Evolutionary conservation across 2,797 vertebrate species (phyloP).

Genomic region (Cirrhinus molitorella): DNA sequence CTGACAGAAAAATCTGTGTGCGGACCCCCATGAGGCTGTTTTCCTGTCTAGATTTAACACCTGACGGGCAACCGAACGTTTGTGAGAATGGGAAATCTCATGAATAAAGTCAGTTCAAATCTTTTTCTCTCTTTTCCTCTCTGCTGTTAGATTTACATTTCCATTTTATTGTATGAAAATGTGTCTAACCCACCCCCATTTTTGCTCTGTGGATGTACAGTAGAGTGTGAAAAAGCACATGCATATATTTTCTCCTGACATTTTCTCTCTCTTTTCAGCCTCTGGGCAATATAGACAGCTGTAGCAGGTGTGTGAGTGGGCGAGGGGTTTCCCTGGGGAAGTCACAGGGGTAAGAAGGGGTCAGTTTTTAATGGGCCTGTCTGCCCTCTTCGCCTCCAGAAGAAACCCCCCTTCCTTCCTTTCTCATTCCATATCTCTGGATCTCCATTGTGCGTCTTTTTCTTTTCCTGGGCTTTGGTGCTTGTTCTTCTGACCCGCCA

Average conservation of each 20-base stretch:
- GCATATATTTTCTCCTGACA: constrained; percentile 28
- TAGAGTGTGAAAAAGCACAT: constrained; percentile 38
- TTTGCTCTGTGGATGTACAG: constrained; percentile 36
- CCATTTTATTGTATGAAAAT: not conserved
- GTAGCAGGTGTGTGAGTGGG: constrained; percentile 56
- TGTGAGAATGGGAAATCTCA: constrained; percentile 38
- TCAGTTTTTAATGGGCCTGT: constrained; percentile 52
- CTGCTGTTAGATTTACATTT: constrained; percentile 32
- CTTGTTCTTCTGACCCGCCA: constrained; percentile 13
- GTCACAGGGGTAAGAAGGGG: constrained; percentile 48
- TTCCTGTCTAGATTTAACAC: constrained; percentile 39
- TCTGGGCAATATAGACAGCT: constrained; percentile 36
- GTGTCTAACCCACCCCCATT: constrained; percentile 18
- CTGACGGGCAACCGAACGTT: constrained; percentile 42
- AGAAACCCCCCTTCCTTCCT: not conserved
- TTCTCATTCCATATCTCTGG: constrained; percentile 18
- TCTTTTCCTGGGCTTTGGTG: not conserved
- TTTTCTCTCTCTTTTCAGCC: constrained; percentile 26
- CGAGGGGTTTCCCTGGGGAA: constrained; percentile 53
- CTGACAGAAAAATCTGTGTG: constrained; percentile 43
- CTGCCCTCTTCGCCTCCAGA: constrained; percentile 40
- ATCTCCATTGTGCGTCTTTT: constrained; percentile 26
- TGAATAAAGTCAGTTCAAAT: constrained; percentile 46
- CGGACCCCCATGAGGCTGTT: constrained; percentile 10
- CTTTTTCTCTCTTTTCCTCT: not conserved